phyloP scores from a whole-genome alignment of 2,888 invertebrate genomes.

The Penaeus monodon region DNA sequence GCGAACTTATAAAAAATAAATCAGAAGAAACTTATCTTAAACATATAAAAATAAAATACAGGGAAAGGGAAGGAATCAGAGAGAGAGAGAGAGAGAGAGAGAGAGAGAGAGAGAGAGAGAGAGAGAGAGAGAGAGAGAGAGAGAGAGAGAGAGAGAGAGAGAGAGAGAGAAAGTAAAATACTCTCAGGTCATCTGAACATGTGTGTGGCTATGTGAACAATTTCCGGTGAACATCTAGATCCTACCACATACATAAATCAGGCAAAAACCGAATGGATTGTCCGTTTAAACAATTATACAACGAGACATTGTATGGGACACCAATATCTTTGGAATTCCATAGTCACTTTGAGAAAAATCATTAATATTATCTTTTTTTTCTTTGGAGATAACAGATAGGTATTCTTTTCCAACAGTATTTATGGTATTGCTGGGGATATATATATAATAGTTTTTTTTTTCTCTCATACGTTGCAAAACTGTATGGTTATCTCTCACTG shows the following conservation, averaged over 20 bases:
- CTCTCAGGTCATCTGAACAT: constrained; percentile 18
- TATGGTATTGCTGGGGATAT: too few species aligned
- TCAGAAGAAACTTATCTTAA: too few species aligned
- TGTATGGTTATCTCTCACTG: constrained; percentile 27
- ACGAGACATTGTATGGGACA: constrained; percentile 40
- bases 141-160: too few species aligned
- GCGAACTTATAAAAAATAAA: neutral
- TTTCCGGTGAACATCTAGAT: constrained; percentile 25
- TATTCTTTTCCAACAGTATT: too few species aligned
- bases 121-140: too few species aligned
- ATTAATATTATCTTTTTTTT: too few species aligned
- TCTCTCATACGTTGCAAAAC: constrained; percentile 4
- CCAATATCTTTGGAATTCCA: constrained; percentile 51
- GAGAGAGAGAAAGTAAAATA: neutral
- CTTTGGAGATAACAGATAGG: too few species aligned
- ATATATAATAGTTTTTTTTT: neutral
- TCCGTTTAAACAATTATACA: constrained; percentile 40
- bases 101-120: too few species aligned
- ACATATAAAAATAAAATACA: too few species aligned
- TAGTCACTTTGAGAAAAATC: neutral
- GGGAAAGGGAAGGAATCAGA: too few species aligned
- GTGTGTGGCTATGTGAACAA: constrained; percentile 24
- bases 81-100: too few species aligned
- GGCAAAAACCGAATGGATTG: constrained; percentile 43
- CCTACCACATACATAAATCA: constrained; percentile 32